phyloP scores from a whole-genome alignment of 2,113 vertebrate species.

The Numida meleagris region DNA sequence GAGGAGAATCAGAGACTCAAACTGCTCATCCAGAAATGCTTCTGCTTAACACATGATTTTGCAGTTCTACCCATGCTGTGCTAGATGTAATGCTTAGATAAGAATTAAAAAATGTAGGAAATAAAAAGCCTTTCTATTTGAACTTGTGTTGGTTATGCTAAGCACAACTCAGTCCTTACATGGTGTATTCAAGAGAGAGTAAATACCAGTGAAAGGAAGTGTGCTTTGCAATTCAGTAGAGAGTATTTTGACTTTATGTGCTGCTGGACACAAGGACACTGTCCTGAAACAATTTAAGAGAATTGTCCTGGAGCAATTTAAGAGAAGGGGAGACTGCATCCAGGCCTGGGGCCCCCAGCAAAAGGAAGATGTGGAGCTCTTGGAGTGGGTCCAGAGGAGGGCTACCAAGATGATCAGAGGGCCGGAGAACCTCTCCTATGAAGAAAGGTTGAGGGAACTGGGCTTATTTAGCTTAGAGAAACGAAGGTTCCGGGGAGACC shows the following conservation, averaged over 20 bases:
- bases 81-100: background rate
- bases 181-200: background rate
- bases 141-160: background rate
- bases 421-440: no score
- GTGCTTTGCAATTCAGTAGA: background rate
- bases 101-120: background rate
- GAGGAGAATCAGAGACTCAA: background rate
- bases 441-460: no score
- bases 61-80: background rate
- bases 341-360: no score
- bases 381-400: no score
- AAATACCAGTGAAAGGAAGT: background rate
- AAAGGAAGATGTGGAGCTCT: no score
- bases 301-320: background rate
- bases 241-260: background rate
- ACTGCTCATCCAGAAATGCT: background rate
- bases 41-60: slow-evolving; percentile 9
- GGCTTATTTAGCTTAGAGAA: no score
- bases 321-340: background rate
- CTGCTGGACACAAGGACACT: background rate
- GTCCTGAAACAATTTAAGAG: background rate
- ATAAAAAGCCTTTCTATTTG: background rate
- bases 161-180: background rate
- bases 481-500: no score
- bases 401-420: no score